A percentile compares a stretch with the other conserved stretches of the same genome.
phyloP scores from a whole-genome alignment of 2,888 invertebrate species.

The Eristalis intricaria region DNA sequence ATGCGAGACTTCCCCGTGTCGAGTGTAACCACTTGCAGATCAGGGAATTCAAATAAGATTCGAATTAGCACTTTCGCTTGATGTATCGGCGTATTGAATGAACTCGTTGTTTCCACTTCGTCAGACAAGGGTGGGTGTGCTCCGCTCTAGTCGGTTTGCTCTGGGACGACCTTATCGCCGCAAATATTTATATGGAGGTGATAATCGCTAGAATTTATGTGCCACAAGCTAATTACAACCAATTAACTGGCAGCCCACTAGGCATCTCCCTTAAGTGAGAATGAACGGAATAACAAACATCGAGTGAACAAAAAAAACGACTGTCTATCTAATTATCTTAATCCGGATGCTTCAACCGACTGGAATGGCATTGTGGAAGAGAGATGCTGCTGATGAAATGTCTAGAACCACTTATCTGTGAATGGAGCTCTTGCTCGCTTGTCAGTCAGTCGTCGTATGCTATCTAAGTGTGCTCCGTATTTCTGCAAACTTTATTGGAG shows the following conservation, averaged over 20 bases:
- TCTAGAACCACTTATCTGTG: neutral
- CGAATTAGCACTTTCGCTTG: too few relatives aligned
- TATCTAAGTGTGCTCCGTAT: neutral
- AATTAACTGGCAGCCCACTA: neutral
- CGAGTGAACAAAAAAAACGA: neutral
- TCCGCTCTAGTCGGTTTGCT: neutral
- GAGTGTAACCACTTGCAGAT: neutral
- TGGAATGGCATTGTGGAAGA: neutral
- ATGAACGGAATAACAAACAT: neutral
- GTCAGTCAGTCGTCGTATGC: neutral
- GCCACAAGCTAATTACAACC: neutral
- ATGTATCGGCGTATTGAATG: neutral
- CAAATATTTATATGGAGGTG: neutral
- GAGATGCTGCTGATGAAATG: neutral
- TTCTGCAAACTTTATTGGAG: neutral
- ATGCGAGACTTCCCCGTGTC: neutral
- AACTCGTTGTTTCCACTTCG: neutral
- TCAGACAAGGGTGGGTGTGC: neutral
- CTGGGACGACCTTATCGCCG: neutral
- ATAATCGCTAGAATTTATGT: neutral
- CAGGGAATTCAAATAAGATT: neutral
- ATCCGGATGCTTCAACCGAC: neutral
- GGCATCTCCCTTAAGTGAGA: neutral
- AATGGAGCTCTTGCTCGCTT: neutral
- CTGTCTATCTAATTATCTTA: neutral